Evolutionary conservation across 1,140 invertebrate genomes (phyloP).

Genomic region (Drosophila ercepeae): DNA sequence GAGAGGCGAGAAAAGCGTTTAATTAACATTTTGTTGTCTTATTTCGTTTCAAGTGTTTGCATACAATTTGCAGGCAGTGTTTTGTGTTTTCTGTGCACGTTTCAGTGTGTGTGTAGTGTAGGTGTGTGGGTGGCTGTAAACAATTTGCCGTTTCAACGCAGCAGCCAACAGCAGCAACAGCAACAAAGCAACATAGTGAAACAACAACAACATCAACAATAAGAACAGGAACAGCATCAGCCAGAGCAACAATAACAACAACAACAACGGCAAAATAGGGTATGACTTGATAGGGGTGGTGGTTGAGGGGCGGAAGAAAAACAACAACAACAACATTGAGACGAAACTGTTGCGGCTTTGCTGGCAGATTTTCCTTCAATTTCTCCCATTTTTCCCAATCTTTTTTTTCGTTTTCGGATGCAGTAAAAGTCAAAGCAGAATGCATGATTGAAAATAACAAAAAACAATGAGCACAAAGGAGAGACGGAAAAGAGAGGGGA

Average conservation of each 20-base stretch:
- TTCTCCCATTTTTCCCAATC: slow-evolving; percentile 12
- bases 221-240: slow-evolving; percentile 21
- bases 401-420: slow-evolving; percentile 41
- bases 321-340: slow-evolving; percentile 31
- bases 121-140: slow-evolving; percentile 37
- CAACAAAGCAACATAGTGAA: slow-evolving; percentile 66
- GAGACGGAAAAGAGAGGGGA: slow-evolving; percentile 16
- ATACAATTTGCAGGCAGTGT: slow-evolving; percentile 76
- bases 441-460: slow-evolving; percentile 69
- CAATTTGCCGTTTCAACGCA: slow-evolving; percentile 58
- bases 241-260: slow-evolving; percentile 44
- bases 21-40: slow-evolving; percentile 52
- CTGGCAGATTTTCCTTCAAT: slow-evolving; percentile 46
- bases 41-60: slow-evolving; percentile 50
- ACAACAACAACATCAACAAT: slow-evolving; percentile 52
- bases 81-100: background rate
- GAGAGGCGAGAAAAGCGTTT: slow-evolving; percentile 23
- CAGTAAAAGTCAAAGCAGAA: slow-evolving; percentile 75
- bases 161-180: slow-evolving; percentile 41
- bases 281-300: background rate
- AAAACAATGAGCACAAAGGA: slow-evolving; percentile 20
- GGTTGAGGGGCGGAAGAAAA: slow-evolving; percentile 13
- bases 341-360: slow-evolving; percentile 61
- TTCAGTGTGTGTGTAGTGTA: slow-evolving; percentile 19
- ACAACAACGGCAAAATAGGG: slow-evolving; percentile 36